These are phyloP conservation scores for Andrena marginata DNA, from an alignment of 2,888 invertebrate genomes.

Conservation along the genomic window DNA sequence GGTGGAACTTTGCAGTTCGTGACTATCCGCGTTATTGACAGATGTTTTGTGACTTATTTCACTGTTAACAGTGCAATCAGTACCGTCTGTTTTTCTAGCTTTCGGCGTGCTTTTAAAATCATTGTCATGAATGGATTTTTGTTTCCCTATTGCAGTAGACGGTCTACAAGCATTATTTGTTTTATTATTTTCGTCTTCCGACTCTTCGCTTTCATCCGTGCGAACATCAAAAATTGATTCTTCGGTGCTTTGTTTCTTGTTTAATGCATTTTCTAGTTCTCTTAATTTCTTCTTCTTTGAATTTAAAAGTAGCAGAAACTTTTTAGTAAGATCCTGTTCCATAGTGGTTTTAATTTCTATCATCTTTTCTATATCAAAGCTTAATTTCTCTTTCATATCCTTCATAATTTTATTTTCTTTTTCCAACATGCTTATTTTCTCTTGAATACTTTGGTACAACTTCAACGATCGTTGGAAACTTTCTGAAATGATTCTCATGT, in stretches of 20 bases:
- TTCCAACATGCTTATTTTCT: constrained; percentile 22
- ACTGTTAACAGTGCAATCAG: background rate
- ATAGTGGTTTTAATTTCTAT: constrained; percentile 67
- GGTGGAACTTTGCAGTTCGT: background rate
- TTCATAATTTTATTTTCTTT: constrained; percentile 61
- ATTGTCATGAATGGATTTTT: background rate
- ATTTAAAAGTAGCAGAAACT: constrained; percentile 74
- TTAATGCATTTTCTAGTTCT: constrained; percentile 64
- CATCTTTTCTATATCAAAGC: constrained; percentile 55
- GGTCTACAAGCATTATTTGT: background rate
- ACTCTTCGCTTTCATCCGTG: constrained; percentile 43
- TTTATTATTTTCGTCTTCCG: background rate
- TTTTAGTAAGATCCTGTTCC: constrained; percentile 72
- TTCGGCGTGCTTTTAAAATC: background rate
- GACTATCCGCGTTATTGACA: background rate
- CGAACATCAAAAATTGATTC: constrained; percentile 23
- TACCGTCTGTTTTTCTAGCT: background rate
- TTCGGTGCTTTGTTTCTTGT: constrained; percentile 12
- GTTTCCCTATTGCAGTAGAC: background rate
- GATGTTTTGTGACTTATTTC: constrained; percentile 6
- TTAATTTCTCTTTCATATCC: constrained; percentile 50
- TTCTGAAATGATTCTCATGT: constrained; percentile 60
- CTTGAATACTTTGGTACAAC: constrained; percentile 48
- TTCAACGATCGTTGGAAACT: constrained; percentile 58
- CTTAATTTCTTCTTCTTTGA: constrained; percentile 75